Base-by-base conservation (phyloP, 2,888 invertebrate genomes). In the Sinodicranocentrus sp. region DNA sequence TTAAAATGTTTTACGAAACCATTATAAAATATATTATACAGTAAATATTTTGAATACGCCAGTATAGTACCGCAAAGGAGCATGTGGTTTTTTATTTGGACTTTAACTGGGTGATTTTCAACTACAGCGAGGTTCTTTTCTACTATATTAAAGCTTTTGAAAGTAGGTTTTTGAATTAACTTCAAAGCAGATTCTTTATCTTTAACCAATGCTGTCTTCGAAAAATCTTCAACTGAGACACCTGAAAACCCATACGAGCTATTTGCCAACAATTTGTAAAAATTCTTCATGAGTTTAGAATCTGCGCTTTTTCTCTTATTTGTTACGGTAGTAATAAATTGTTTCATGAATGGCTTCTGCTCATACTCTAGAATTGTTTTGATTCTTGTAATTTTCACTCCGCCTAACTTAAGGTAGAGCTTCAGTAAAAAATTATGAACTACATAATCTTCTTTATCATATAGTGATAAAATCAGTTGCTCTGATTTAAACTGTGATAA, bases 361-460 rank as follows among this genome's bases (percentile, higher is more conserved):
- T 17, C 2, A 59, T 77, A 77, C 0, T 28, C 0, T 1, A 68
- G 21, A n/a, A 77, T 26, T n/a, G 25, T 23, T 1, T 39, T 10
- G 0, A 68, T 68, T 68, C 26, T 17, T 23, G 0, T 23, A 0
- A 72, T 8, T 23, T 3, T 39, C 2, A 72, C 33, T 0, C 72
- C 72, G 1, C 43, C 43, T 1, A 72, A 15, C 0, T 17, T 3
- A 1, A 72, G 25, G n/a, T 43, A 61, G 0, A 59, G 3, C 17
- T 68, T 67, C 1, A 78, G 25, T 26, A 68, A 39, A 21, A 44
- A 70, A n/a, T 15, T 8, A 23, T 78, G 78, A 0, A 78, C n/a
- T 0, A 26, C n/a, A 19, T 78, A 78, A 6, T 61, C 17, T 17
- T 48, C 23, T 23, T 78, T 78, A n/a, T 43, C 23, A 48, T 70